Conservation (phyloP, 2,113 vertebrate species). For the Edolisoma coerulescens region DNA sequence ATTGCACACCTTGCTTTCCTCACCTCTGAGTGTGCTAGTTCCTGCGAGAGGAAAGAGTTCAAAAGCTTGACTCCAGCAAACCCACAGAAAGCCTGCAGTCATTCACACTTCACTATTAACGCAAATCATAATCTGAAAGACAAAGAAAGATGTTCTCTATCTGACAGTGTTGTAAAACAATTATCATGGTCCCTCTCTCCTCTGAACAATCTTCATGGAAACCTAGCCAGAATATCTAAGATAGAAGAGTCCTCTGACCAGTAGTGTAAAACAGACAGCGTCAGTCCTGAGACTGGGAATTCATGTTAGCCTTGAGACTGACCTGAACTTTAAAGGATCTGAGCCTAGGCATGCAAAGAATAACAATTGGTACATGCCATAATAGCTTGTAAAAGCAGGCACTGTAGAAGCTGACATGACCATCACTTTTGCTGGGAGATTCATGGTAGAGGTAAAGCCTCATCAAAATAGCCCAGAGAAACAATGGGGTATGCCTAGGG, state of each 20-base stretch:
- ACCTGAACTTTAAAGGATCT: slow-evolving; percentile 15
- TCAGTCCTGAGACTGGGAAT: background rate
- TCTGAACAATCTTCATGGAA: background rate
- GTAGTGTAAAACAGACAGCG: background rate
- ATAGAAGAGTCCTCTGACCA: background rate
- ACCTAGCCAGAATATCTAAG: background rate
- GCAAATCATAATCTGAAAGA: background rate
- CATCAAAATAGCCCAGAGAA: background rate
- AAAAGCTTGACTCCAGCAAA: slow-evolving; percentile 9
- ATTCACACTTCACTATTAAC: background rate
- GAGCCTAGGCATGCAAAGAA: background rate
- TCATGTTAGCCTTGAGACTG: background rate
- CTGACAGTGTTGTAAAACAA: background rate
- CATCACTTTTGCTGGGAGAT: background rate
- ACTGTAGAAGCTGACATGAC: background rate
- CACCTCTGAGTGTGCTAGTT: background rate
- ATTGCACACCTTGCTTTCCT: slow-evolving; percentile 8
- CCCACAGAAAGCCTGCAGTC: background rate
- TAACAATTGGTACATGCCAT: background rate
- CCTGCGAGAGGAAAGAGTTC: slow-evolving; percentile 11
- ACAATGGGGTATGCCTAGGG: background rate
- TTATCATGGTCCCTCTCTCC: background rate
- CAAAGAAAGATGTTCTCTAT: background rate
- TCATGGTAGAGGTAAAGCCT: background rate
- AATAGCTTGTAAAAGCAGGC: background rate